phyloP scores from a whole-genome alignment of 2,888 invertebrate genomes.

The Cheilosia impressa region DNA sequence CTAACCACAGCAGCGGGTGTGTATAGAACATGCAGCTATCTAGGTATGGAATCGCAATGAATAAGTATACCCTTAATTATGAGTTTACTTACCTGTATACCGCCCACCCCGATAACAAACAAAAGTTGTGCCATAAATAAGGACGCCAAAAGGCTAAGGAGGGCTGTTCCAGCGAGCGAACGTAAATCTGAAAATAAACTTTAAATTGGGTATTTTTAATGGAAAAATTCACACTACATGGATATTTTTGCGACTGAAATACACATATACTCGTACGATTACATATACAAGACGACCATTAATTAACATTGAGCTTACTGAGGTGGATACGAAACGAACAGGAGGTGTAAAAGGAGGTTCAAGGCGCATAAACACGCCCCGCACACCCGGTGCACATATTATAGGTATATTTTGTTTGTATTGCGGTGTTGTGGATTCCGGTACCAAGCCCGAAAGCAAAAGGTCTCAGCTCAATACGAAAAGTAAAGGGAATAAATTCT shows the following conservation, averaged over 20 bases:
- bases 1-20: background rate
- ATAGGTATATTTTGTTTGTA: background rate
- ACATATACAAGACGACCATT: slow-evolving; percentile 31
- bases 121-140: slow-evolving; percentile 88
- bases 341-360: background rate
- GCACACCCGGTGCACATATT: background rate
- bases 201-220: slow-evolving; percentile 64
- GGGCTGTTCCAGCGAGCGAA: slow-evolving; percentile 87
- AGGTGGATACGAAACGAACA: slow-evolving; percentile 25
- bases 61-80: slow-evolving; percentile 30
- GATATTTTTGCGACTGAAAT: slow-evolving; percentile 38
- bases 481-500: slow-evolving; percentile 18
- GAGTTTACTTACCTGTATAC: slow-evolving; percentile 85
- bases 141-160: slow-evolving; percentile 88
- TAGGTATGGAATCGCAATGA: slow-evolving; percentile 28
- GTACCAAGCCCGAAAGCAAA: slow-evolving; percentile 19
- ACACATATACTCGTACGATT: slow-evolving; percentile 28
- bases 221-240: slow-evolving; percentile 47
- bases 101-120: slow-evolving; percentile 88
- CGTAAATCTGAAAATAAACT: slow-evolving; percentile 88
- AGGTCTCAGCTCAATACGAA: background rate
- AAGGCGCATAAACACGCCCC: background rate
- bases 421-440: slow-evolving; percentile 9
- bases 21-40: slow-evolving; percentile 4
- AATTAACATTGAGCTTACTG: slow-evolving; percentile 57